Evolutionary conservation across 35 echinoderm and acorn worm genomes (phyloP), one percentile per base, ranked within the genome.

Genomic region (Apostichopus californicus): DNA sequence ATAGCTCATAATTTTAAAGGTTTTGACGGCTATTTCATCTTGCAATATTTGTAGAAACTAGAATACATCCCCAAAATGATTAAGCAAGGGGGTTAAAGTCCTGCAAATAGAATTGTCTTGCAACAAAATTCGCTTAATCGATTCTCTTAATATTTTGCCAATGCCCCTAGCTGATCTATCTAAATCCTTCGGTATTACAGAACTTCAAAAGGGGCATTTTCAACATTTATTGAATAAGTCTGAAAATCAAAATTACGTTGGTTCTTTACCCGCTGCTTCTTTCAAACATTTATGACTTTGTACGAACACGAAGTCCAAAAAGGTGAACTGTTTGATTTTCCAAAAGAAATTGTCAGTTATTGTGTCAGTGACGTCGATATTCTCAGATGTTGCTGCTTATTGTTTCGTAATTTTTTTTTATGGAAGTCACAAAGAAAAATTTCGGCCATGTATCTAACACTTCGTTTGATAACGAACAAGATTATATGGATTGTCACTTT

Each of bases 1-100:
- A 91, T 93, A 20, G 96, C 96, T 55, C 96, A 97, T 87, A 97
- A 97, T 82, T 90, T 94, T 5, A 63, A 89, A 52, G 91, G 83
- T 17, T 86, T 86, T 57, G 83, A 86, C 83, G 83, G 83, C 5
- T 86, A 86, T 86, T 86, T 86, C 55, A 52, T 97, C 92, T 57
- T 64, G 54, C 93, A 94, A 21, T 77, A 83, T 3, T 92, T 94
- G n/a, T 96, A 94, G 20, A 73, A 94, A 28, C 87, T 94, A 86
- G 66, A 90, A 10, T 73, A 78, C 9, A 54, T 71, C 17, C 90
- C 77, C 8, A 63, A 91, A 1, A 56, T 93, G 15, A 92, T 94
- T 6, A 58, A 95, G 11, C 90, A 94, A 73, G 96, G 94, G 13
- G 73, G 81, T 28, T 18, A 98, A 98, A 92, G 11, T 95, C 14